phyloP scores from a whole-genome alignment of 2,797 vertebrate genomes.

The Poecilia gillii region DNA sequence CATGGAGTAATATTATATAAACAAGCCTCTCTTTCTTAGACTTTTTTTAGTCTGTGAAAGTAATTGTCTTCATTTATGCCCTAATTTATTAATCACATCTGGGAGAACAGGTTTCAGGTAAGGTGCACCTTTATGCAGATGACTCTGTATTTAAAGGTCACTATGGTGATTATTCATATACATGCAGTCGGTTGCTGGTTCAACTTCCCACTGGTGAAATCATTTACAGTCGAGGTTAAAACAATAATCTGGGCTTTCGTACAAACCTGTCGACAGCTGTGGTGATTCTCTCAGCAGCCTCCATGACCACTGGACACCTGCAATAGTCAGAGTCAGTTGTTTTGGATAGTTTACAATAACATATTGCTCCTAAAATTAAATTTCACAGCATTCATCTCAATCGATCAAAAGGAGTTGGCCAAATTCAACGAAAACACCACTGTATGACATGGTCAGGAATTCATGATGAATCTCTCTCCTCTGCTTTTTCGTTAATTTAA shows the following conservation, averaged over 20 bases:
- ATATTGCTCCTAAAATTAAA: neutral
- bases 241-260: neutral
- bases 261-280: slow-evolving; percentile 67
- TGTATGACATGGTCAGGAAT: slow-evolving; percentile 30
- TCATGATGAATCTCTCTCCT: slow-evolving; percentile 28
- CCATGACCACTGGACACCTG: slow-evolving; percentile 67
- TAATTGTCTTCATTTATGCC: neutral
- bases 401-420: slow-evolving; percentile 37
- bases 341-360: neutral
- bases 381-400: slow-evolving; percentile 14
- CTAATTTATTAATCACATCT: neutral
- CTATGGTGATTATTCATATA: neutral
- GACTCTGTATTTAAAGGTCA: neutral
- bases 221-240: neutral
- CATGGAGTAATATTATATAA: neutral
- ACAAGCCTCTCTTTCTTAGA: neutral
- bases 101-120: neutral
- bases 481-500: slow-evolving; percentile 2
- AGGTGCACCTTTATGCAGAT: neutral
- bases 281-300: slow-evolving; percentile 61
- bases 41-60: neutral
- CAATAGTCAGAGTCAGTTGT: neutral
- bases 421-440: slow-evolving; percentile 39
- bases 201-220: neutral
- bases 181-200: neutral